These are phyloP conservation scores for Leptopterna dolabrata DNA, from an alignment of 2,888 invertebrate species.

Conservation along the genomic window DNA sequence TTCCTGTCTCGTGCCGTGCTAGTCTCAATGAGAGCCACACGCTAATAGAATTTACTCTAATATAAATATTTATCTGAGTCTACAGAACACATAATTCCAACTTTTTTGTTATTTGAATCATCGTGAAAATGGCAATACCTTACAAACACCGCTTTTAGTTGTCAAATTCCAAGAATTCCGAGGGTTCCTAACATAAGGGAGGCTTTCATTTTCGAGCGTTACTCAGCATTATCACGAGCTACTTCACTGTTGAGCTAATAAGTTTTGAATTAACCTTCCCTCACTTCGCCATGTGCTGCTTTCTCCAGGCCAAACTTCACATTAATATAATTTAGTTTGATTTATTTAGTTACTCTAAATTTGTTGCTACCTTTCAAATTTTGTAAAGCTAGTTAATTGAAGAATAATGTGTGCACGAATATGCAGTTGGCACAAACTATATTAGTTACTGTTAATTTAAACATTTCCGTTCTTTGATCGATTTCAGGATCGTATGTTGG, in stretches of 20 bases:
- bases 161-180: too few relatives aligned
- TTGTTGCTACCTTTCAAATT: too few relatives aligned
- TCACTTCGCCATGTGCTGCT: not conserved
- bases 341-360: too few relatives aligned
- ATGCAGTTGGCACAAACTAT: not conserved
- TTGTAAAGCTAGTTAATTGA: too few relatives aligned
- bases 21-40: too few relatives aligned
- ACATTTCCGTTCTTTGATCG: not conserved
- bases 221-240: not conserved
- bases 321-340: too few relatives aligned
- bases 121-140: not conserved
- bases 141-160: not conserved
- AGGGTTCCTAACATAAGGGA: too few relatives aligned
- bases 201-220: not conserved
- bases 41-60: too few relatives aligned
- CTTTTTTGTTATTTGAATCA: not conserved
- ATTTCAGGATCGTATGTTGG: constrained; percentile 43
- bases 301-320: not conserved
- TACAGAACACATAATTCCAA: too few relatives aligned
- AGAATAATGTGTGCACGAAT: not conserved
- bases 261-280: not conserved
- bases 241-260: not conserved
- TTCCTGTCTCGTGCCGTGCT: too few relatives aligned
- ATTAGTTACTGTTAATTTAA: not conserved
- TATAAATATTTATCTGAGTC: too few relatives aligned